Percentiles rank a stretch among this genome's conserved stretches.
Evolutionary conservation across 2,888 invertebrate species (phyloP).

Genomic region (Melanchra persicariae): DNA sequence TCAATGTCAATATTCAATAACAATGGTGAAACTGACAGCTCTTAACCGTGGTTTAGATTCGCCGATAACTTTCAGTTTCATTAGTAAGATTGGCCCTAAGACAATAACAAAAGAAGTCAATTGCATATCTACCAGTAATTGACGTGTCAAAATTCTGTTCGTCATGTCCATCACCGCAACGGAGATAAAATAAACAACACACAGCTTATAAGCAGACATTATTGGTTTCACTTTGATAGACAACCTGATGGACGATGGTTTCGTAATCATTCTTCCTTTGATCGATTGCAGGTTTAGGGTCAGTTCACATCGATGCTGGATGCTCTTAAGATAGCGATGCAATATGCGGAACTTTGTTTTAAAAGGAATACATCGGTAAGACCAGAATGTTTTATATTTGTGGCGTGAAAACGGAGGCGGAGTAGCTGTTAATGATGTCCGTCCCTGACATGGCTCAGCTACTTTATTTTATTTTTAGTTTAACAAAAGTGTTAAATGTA

Average conservation of each 20-base stretch:
- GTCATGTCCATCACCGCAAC: background rate
- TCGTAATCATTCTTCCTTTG: conserved; percentile 23
- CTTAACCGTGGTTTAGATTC: background rate
- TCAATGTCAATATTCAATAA: background rate
- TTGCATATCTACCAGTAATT: background rate
- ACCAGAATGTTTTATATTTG: too few species aligned
- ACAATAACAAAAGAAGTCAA: background rate
- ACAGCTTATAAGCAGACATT: background rate
- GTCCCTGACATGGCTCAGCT: too few species aligned
- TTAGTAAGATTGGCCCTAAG: background rate
- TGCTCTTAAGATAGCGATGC: too few species aligned
- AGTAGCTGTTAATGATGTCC: too few species aligned
- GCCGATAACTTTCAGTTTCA: background rate
- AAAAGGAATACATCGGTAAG: too few species aligned
- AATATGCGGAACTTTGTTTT: too few species aligned
- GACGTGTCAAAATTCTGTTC: background rate
- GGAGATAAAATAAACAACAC: conserved; percentile 3
- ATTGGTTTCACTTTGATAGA: conserved; percentile 13
- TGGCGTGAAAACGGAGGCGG: too few species aligned
- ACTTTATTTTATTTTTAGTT: too few species aligned
- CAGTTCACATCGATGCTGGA: conserved; percentile 26
- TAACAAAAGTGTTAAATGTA: too few species aligned
- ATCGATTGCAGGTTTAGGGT: conserved; percentile 37
- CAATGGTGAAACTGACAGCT: background rate
- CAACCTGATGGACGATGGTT: conserved; percentile 40